Evolutionary conservation across 2,797 vertebrate species (phyloP).

Genomic region (Rhynchonycteris naso): DNA sequence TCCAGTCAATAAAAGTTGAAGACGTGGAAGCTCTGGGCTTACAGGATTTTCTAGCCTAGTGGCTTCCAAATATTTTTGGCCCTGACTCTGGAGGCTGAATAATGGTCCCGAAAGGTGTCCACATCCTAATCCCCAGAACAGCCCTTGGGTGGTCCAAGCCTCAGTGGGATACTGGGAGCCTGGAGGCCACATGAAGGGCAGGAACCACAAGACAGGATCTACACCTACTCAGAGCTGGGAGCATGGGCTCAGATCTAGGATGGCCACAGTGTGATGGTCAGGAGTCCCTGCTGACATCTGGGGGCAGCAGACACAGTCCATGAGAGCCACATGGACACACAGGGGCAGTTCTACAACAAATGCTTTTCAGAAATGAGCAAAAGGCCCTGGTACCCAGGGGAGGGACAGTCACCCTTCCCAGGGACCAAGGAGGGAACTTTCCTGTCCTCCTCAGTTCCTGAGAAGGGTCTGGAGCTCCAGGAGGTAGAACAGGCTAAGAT

Average conservation of each 20-base stretch:
- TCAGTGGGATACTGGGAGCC: too few relatives aligned
- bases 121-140: too few relatives aligned
- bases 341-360: too few relatives aligned
- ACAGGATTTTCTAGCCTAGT: too few relatives aligned
- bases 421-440: background rate
- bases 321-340: too few relatives aligned
- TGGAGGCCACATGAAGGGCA: background rate
- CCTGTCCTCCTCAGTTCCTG: too few relatives aligned
- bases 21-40: background rate
- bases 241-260: background rate
- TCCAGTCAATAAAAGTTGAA: background rate
- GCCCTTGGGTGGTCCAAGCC: too few relatives aligned
- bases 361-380: too few relatives aligned
- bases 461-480: background rate
- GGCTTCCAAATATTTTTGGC: background rate
- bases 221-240: background rate
- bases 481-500: background rate
- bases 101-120: background rate
- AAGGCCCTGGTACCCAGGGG: background rate
- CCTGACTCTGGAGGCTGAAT: background rate
- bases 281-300: too few relatives aligned
- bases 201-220: background rate
- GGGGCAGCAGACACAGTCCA: too few relatives aligned
- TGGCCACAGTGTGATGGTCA: too few relatives aligned
- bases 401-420: background rate